Evolutionary conservation across 2,888 invertebrate species (phyloP), one percentile per base, ranked within the genome.

Genomic region (Hemicrepidius hirtus): DNA sequence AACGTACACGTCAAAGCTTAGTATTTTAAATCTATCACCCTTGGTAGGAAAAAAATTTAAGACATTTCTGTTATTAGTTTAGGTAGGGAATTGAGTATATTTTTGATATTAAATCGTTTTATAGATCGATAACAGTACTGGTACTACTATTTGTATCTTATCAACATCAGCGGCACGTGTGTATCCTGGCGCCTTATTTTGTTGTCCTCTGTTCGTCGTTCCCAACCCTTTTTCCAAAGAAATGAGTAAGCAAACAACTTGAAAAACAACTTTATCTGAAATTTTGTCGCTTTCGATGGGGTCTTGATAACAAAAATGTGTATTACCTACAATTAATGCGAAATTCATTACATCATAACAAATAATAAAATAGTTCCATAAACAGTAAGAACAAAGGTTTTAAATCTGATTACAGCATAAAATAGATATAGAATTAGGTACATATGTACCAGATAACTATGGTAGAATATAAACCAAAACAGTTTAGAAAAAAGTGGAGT

Each of bases 101-200:
- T 24, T 3, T 24, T 24, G 32, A 32, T 1, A 40, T 40, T 13
- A 13, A 13, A 40, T 40, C 2, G 24, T 3, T 40, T 13, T 40
- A 40, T 13, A 13, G n/a, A 40, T n/a, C 13, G n/a, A 40, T 13
- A 40, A 40, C n/a, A 5, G 3, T 13, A 6, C n/a, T 12, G 9
- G 32, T 9, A 12, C 13, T n/a, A n/a, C n/a, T n/a, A n/a, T n/a
- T 53, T 32, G 32, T 55, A 55, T 55, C 55, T 55, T 55, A 55
- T 55, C 55, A 16, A 16, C 16, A 28, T 35, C 55, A 55, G 5
- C 50, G 50, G 50, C 55, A 55, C 55, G 55, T 55, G 55, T 55
- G 32, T 16, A 18, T 32, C 16, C 32, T 55, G 55, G 55, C 55
- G 55, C 55, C 55, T 55, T 50, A 20, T 28, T 50, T 50, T 28